Conservation (phyloP, 2,113 vertebrate genomes). For the Neoarius graeffei region DNA sequence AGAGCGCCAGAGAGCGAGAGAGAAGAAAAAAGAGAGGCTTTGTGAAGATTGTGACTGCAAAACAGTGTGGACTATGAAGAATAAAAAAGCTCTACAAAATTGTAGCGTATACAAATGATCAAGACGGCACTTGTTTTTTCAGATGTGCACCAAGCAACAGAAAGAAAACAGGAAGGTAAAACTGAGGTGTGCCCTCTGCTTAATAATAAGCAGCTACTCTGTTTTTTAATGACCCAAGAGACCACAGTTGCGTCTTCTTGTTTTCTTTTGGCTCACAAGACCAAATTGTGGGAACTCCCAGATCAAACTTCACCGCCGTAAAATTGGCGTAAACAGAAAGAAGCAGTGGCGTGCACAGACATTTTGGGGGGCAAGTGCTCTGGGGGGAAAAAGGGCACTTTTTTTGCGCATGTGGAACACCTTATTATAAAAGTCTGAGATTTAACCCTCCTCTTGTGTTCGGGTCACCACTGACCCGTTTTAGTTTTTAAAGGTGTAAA, state of each 20-base stretch:
- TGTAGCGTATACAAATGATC: neutral
- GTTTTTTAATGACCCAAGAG: neutral
- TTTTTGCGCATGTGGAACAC: too few relatives aligned
- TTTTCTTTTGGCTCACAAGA: neutral
- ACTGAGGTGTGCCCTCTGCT: neutral
- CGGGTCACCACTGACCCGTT: too few relatives aligned
- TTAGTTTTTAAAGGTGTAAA: too few relatives aligned
- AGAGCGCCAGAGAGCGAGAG: neutral
- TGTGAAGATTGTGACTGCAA: too few relatives aligned
- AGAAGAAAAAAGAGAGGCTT: neutral
- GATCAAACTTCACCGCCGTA: neutral
- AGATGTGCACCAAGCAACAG: neutral
- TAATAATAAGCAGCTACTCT: neutral
- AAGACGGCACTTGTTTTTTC: neutral
- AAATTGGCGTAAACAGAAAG: neutral
- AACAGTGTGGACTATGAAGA: neutral
- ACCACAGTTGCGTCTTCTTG: neutral
- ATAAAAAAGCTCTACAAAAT: neutral
- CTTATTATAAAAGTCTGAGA: too few relatives aligned
- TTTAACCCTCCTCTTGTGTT: too few relatives aligned
- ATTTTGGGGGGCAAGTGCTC: too few relatives aligned
- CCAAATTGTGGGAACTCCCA: neutral
- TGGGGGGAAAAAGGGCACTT: too few relatives aligned
- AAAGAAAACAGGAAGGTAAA: neutral
- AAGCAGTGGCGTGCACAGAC: too few relatives aligned